These are phyloP conservation scores for Cyanistes caeruleus DNA, from an alignment of 2,113 vertebrate species.

Conservation along the genomic window DNA sequence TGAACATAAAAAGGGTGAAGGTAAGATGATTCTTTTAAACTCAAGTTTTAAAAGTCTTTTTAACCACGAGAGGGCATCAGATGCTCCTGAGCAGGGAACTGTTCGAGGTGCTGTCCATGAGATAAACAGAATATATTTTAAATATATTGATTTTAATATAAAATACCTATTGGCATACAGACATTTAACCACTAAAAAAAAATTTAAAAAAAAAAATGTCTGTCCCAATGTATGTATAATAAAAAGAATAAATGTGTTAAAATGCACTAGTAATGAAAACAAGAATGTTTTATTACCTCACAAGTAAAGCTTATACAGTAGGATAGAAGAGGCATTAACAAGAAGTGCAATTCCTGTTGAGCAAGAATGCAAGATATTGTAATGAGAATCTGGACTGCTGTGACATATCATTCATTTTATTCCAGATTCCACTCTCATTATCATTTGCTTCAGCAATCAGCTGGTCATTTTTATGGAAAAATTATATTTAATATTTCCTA, in stretches of 20 bases:
- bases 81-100: slow-evolving; percentile 68
- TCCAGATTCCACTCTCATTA: slow-evolving; percentile 20
- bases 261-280: slow-evolving; percentile 15
- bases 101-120: slow-evolving; percentile 63
- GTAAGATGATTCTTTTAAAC: slow-evolving; percentile 61
- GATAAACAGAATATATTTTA: slow-evolving; percentile 81
- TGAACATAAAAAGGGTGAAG: slow-evolving; percentile 62
- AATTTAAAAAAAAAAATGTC: background rate
- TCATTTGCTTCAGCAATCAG: slow-evolving; percentile 27
- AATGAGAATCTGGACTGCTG: slow-evolving; percentile 52
- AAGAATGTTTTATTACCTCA: slow-evolving; percentile 79
- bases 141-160: slow-evolving; percentile 75
- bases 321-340: slow-evolving; percentile 72
- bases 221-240: slow-evolving; percentile 47
- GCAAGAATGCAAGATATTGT: slow-evolving; percentile 59
- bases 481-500: slow-evolving; percentile 44
- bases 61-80: slow-evolving; percentile 78
- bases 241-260: slow-evolving; percentile 47
- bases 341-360: slow-evolving; percentile 75
- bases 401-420: slow-evolving; percentile 35
- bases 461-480: slow-evolving; percentile 38
- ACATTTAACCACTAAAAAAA: background rate
- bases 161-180: slow-evolving; percentile 38
- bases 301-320: slow-evolving; percentile 59
- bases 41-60: slow-evolving; percentile 60